Conservation (phyloP, 2,797 vertebrate species). For the Pristis pectinata region DNA sequence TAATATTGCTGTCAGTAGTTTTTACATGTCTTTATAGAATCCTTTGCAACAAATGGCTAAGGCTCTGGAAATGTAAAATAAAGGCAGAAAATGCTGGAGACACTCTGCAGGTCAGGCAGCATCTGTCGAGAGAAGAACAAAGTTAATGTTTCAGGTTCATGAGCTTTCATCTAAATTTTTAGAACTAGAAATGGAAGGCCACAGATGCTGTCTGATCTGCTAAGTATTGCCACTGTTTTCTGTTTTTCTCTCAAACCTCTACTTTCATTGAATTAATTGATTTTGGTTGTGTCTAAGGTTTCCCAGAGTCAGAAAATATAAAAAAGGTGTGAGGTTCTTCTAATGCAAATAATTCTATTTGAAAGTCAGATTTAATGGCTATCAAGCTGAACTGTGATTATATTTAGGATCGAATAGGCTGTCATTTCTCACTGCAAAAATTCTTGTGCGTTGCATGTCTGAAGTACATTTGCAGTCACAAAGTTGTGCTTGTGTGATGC, state of each 20-base stretch:
- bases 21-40: neutral
- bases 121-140: too few relatives aligned
- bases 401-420: neutral
- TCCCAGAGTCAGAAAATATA: neutral
- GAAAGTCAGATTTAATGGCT: neutral
- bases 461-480: neutral
- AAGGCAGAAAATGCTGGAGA: too few relatives aligned
- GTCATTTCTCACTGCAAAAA: neutral
- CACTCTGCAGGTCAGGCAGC: too few relatives aligned
- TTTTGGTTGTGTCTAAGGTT: neutral
- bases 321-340: neutral
- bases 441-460: neutral
- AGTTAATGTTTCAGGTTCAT: too few relatives aligned
- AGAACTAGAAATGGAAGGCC: too few relatives aligned
- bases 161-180: too few relatives aligned
- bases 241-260: neutral
- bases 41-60: too few relatives aligned
- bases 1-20: neutral
- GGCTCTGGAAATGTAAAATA: too few relatives aligned
- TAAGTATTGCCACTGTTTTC: too few relatives aligned
- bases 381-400: neutral
- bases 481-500: too few relatives aligned
- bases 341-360: too few relatives aligned
- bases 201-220: too few relatives aligned
- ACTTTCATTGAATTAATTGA: neutral